Evolutionary conservation across 2,113 vertebrate species (phyloP).

Genomic region (Lagopus leucura): DNA sequence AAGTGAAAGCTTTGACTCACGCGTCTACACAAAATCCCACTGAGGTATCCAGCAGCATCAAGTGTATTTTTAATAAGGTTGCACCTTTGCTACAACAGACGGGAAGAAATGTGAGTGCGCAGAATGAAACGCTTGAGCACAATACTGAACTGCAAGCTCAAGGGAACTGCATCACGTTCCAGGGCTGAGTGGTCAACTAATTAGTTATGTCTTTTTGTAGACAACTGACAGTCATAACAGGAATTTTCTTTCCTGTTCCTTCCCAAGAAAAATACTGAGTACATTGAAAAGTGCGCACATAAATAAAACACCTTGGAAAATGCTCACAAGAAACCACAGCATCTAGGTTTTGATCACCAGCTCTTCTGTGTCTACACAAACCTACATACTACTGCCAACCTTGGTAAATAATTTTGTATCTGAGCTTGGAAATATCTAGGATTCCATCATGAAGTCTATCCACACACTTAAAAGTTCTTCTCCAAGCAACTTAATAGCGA

Average conservation of each 20-base stretch:
- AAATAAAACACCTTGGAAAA: background rate
- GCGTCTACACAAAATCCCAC: background rate
- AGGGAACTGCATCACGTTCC: background rate
- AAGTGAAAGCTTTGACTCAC: background rate
- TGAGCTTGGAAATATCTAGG: background rate
- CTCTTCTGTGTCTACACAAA: background rate
- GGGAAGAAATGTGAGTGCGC: background rate
- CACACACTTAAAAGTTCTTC: background rate
- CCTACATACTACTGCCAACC: fast-evolving
- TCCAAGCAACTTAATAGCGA: background rate
- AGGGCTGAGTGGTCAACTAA: background rate
- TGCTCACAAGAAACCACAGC: background rate
- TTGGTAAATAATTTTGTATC: background rate
- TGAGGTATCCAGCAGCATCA: background rate
- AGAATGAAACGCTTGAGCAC: background rate
- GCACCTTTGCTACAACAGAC: background rate
- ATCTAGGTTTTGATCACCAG: background rate
- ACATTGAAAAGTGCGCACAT: background rate
- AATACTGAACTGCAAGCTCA: background rate
- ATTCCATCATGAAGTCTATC: background rate
- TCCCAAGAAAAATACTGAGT: background rate
- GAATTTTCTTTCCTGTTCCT: background rate
- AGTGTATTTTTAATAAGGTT: background rate
- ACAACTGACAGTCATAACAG: background rate
- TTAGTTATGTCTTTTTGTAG: background rate